phyloP scores from a whole-genome alignment of 2,888 invertebrate species.

The Harmothoe impar region DNA sequence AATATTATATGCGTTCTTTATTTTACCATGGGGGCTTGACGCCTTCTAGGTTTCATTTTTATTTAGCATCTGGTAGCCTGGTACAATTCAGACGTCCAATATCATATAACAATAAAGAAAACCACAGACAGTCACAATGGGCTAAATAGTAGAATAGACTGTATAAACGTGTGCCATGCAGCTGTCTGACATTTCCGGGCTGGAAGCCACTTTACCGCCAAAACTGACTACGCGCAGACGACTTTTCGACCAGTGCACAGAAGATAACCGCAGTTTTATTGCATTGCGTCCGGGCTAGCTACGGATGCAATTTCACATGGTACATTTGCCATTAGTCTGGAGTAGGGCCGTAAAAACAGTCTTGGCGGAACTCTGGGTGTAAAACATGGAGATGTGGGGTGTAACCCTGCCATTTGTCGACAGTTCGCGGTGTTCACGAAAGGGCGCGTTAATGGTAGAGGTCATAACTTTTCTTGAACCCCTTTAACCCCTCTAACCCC shows the following conservation, averaged over 20 bases:
- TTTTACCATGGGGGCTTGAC: too few relatives aligned
- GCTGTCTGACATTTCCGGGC: background rate
- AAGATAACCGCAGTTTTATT: background rate
- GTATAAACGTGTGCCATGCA: background rate
- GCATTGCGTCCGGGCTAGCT: background rate
- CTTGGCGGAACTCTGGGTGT: background rate
- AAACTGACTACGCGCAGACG: background rate
- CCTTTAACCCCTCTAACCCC: background rate
- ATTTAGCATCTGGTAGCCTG: too few relatives aligned
- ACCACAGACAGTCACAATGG: background rate
- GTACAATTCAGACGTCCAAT: too few relatives aligned
- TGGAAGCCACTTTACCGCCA: background rate
- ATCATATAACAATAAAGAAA: background rate
- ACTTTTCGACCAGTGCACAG: slow-evolving; percentile 1
- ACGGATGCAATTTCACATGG: slow-evolving; percentile 29
- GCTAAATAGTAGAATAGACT: slow-evolving; percentile 5
- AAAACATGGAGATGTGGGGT: background rate
- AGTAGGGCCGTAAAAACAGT: background rate
- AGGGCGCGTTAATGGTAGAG: background rate
- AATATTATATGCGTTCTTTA: too few relatives aligned
- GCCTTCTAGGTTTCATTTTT: too few relatives aligned
- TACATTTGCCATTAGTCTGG: slow-evolving; percentile 34
- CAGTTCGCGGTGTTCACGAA: background rate
- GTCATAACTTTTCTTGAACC: background rate
- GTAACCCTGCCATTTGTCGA: slow-evolving; percentile 20